Evolutionary conservation across 2,888 invertebrate species (phyloP), one percentile per base, ranked within the genome.

Genomic region (Dioctria linearis): DNA sequence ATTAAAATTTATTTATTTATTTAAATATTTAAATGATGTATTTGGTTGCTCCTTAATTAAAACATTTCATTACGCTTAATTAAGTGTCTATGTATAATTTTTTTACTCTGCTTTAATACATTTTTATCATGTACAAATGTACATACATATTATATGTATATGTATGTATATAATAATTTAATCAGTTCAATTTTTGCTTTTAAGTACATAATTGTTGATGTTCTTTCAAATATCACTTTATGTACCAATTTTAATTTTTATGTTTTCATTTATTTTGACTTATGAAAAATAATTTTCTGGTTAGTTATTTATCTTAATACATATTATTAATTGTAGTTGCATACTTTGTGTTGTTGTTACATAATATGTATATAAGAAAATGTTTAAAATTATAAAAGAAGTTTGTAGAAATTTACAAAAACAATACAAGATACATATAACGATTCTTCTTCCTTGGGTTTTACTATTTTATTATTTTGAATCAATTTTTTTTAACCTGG

Each of bases 11-110:
- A 11, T 54, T 73, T 40, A 73, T 25, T 59, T 25, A 25, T 25
- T 75, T 75, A 61, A 43, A 75, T 75, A 42, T 57, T n/a, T n/a
- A n/a, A n/a, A n/a, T n/a, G n/a, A n/a, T 73, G 73, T 75, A 25
- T 25, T 75, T 65, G 11, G 8, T 65, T 75, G 25, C n/a, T 37
- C 43, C 46, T 59, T 59, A 42, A 75, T 75, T 57, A 75, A 75
- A 75, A 59, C n/a, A 25, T 59, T 54, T 39, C 13, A 25, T 46
- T 61, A 59, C 3, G 11, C 51, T 43, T 75, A 25, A 25, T 25
- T 25, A 61, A 39, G 43, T 75, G 46, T 61, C 43, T 25, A 25
- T 25, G 0, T 61, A 75, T 59, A 61, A 61, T 59, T 57, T n/a
- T 25, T 61, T 75, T 75, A 69, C 46, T 51, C 37, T 69, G 37